Conservation (phyloP, 2,888 invertebrate species). For the Silvanus unidentatus region DNA sequence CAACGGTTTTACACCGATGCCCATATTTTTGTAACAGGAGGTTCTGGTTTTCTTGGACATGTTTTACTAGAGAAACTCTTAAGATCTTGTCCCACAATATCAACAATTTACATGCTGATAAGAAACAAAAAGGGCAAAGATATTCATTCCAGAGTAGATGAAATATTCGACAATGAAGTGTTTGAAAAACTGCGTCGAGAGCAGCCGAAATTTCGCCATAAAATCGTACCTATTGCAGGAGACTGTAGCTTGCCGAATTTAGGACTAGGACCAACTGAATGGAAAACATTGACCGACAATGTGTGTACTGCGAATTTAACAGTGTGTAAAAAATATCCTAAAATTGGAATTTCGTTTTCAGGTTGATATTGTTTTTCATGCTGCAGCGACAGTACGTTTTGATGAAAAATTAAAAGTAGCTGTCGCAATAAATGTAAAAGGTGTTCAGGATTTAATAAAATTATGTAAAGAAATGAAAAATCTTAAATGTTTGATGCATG, state of each 20-base stretch:
- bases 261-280: slow-evolving; percentile 54
- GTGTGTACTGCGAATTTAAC: too few relatives aligned
- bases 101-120: slow-evolving; percentile 52
- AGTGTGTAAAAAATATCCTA: too few relatives aligned
- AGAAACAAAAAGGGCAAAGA: slow-evolving; percentile 58
- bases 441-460: slow-evolving; percentile 59
- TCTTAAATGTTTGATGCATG: slow-evolving; percentile 54
- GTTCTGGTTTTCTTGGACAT: slow-evolving; percentile 54
- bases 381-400: slow-evolving; percentile 58
- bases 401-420: slow-evolving; percentile 70
- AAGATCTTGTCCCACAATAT: slow-evolving; percentile 51
- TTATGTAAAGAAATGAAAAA: slow-evolving; percentile 61
- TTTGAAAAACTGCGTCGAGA: slow-evolving; percentile 52
- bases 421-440: slow-evolving; percentile 67
- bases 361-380: slow-evolving; percentile 51
- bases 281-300: slow-evolving; percentile 48
- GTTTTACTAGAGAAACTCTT: slow-evolving; percentile 57
- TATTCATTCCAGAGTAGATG: slow-evolving; percentile 58
- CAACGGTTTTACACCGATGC: slow-evolving; percentile 39
- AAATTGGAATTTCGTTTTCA: too few relatives aligned
- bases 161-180: slow-evolving; percentile 62
- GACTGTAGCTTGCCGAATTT: slow-evolving; percentile 56
- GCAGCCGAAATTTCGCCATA: slow-evolving; percentile 58
- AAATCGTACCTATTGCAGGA: slow-evolving; percentile 51
- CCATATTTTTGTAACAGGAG: slow-evolving; percentile 43